A percentile compares a stretch with the other conserved stretches of the same genome.
Evolutionary conservation across 2,888 invertebrate genomes (phyloP).

Genomic region (Phrixothrix hirtus): DNA sequence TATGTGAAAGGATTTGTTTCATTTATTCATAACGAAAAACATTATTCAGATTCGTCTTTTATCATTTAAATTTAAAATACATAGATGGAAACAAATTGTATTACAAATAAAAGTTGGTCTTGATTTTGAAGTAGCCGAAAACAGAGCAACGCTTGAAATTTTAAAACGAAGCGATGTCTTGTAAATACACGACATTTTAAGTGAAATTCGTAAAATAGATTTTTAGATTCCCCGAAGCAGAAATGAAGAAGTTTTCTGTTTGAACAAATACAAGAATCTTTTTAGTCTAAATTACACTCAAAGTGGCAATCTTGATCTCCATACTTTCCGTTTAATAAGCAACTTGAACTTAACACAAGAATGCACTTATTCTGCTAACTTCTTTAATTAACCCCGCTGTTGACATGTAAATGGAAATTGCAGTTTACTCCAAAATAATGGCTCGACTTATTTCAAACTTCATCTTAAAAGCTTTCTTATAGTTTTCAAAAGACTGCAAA

Average conservation of each 20-base stretch:
- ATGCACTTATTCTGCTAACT: conserved; percentile 33
- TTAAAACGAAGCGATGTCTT: conserved; percentile 18
- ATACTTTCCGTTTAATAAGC: conserved; percentile 28
- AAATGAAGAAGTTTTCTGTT: conserved; percentile 9
- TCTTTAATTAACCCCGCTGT: conserved; percentile 31
- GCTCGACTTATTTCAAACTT: conserved; percentile 25
- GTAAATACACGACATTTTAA: conserved; percentile 22
- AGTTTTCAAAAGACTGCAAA: conserved; percentile 23
- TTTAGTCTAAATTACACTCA: conserved; percentile 24
- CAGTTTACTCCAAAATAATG: conserved; percentile 32
- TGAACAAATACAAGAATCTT: conserved; percentile 21
- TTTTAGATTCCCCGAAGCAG: conserved; percentile 4
- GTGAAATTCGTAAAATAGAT: conserved; percentile 15
- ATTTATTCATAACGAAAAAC: conserved; percentile 29
- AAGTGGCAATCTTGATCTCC: conserved; percentile 28
- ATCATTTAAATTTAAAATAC: conserved; percentile 28
- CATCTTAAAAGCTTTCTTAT: conserved; percentile 23
- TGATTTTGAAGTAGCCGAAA: conserved; percentile 17
- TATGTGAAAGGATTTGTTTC: conserved; percentile 28
- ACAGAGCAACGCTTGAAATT: conserved; percentile 12
- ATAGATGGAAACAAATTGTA: conserved; percentile 20
- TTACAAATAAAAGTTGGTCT: conserved; percentile 24
- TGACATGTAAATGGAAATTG: conserved; percentile 33
- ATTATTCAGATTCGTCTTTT: conserved; percentile 25
- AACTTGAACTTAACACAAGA: conserved; percentile 31